Evolutionary conservation across 2,113 vertebrate species (phyloP).

Genomic region (Eulemur macaco): DNA sequence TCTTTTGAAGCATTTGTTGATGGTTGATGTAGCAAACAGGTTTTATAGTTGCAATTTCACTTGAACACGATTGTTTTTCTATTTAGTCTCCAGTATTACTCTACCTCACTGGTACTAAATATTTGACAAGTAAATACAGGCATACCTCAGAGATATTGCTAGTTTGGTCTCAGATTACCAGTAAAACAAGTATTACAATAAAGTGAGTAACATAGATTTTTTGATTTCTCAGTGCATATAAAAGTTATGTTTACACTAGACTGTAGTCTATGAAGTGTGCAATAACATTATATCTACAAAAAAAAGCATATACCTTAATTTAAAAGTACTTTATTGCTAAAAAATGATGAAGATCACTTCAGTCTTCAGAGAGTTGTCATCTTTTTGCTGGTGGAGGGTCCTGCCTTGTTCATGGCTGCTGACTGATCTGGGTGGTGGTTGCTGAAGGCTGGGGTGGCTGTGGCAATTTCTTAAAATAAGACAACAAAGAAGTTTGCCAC

Average conservation of each 20-base stretch:
- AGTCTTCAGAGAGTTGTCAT: neutral
- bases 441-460: neutral
- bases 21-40: constrained; percentile 11
- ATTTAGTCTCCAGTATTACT: constrained; percentile 38
- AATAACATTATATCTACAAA: neutral
- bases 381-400: neutral
- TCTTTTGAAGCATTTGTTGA: constrained; percentile 11
- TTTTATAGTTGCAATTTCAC: constrained; percentile 50
- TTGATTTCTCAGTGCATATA: neutral
- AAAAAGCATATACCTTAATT: neutral
- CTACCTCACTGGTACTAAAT: constrained; percentile 25
- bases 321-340: neutral
- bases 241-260: neutral
- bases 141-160: neutral
- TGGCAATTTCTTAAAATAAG: neutral
- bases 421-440: neutral
- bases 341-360: neutral
- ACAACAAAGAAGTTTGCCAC: neutral
- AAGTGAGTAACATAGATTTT: neutral
- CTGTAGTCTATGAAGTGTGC: neutral
- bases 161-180: neutral
- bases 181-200: neutral
- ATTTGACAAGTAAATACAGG: constrained; percentile 30
- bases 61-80: constrained; percentile 46
- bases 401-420: neutral